Evolutionary conservation across 2,888 invertebrate genomes (phyloP).

Genomic region (Lasioglossum pauxillum): DNA sequence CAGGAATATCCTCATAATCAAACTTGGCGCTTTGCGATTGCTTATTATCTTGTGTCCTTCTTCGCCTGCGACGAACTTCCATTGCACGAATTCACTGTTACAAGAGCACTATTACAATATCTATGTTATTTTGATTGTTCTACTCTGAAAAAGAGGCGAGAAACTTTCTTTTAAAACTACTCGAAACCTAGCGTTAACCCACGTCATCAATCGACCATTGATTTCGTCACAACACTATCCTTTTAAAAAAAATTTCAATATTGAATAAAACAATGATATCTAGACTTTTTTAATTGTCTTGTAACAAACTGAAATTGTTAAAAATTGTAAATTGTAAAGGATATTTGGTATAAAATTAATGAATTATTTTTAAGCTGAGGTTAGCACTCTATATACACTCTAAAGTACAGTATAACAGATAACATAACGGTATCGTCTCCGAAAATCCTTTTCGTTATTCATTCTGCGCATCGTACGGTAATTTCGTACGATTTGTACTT

Average conservation of each 20-base stretch:
- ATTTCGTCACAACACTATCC: slow-evolving; percentile 4
- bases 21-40: slow-evolving; percentile 73
- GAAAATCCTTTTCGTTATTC: slow-evolving; percentile 24
- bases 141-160: slow-evolving; percentile 11
- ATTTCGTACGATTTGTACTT: neutral
- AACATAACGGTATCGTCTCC: slow-evolving; percentile 67
- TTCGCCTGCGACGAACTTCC: slow-evolving; percentile 79
- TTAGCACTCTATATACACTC: slow-evolving; percentile 38
- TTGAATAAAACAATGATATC: neutral
- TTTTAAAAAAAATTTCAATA: slow-evolving; percentile 25
- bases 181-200: slow-evolving; percentile 31
- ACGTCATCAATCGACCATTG: slow-evolving; percentile 54
- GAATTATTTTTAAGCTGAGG: slow-evolving; percentile 35
- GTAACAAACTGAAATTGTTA: neutral
- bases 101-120: neutral
- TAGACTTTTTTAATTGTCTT: neutral
- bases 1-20: slow-evolving; percentile 58
- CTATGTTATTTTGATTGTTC: neutral
- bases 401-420: slow-evolving; percentile 1
- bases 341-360: slow-evolving; percentile 6
- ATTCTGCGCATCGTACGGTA: slow-evolving; percentile 51
- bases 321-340: neutral
- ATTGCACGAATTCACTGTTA: slow-evolving; percentile 60
- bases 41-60: slow-evolving; percentile 66
- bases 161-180: slow-evolving; percentile 14